A percentile compares a stretch with the other conserved stretches of the same genome.
Conservation (phyloP, 2,113 vertebrate genomes). For the Mastomys coucha region DNA sequence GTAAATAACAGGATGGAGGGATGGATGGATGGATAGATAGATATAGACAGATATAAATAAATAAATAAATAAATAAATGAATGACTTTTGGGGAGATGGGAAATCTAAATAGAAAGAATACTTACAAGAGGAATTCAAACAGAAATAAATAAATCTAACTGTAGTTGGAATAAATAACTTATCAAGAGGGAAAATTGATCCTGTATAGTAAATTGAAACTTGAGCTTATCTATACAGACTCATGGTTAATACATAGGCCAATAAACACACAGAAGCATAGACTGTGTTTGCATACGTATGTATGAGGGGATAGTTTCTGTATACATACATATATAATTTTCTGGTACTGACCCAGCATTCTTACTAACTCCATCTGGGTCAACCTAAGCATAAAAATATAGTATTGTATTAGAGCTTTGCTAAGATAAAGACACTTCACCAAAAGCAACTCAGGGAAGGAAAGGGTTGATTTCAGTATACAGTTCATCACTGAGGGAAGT, state of each 20-base stretch:
- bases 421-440: background rate
- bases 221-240: background rate
- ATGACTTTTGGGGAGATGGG: background rate
- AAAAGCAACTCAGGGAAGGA: background rate
- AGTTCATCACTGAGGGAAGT: background rate
- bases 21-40: background rate
- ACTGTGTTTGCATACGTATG: background rate
- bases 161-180: background rate
- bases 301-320: background rate
- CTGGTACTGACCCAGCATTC: background rate
- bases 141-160: background rate
- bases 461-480: background rate
- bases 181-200: background rate
- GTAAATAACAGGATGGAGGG: background rate
- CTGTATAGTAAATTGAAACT: background rate
- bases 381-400: background rate
- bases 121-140: constrained; percentile 32
- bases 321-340: background rate
- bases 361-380: background rate
- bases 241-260: background rate
- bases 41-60: no score
- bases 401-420: background rate
- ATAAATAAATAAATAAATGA: background rate
- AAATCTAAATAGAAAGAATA: background rate
- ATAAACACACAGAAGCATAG: background rate